Base-by-base conservation (phyloP, 2,888 invertebrate species). In the Bhutanitis thaidina region DNA sequence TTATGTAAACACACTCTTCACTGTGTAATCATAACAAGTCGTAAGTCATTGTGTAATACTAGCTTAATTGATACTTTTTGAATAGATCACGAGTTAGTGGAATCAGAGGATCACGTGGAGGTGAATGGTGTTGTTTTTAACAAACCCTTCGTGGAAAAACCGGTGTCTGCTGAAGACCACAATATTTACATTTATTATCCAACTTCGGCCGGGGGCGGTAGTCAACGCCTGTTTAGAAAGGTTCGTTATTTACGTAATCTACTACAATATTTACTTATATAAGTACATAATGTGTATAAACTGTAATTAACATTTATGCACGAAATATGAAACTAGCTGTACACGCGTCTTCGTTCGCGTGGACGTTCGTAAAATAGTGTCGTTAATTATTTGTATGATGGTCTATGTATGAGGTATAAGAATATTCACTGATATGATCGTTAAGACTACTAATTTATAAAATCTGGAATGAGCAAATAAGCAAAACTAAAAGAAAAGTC, bases 181-280 rank as follows among this genome's bases (percentile, higher is more conserved):
- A 99, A 99, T 80, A 98, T 99, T 75, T 98, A 98, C 78, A 99
- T 99, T 67, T 99, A 99, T 82, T 99, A 99, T 87, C 99, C 99
- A 0, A 97, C 98, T 10, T 97, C 97, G 1, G 99, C 99, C 1
- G 99, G 97, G 20, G 99, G 99, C 4, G 99, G 99, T 12, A 97
- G 97, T 74, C 99, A 99, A 77, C 91, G 98, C 60, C 91, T 99
- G 34, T 99, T 99, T 87, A 93, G 99, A 80, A 99, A 99, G 93
- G 97, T 97, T 84, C 57, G 29, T 25, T 43, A n/a, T 30, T 30
- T 30, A 10, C 9, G 29, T 29, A 8, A 9, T 29, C 8, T 29
- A 9, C 1, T 7, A 4, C 7, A 29, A 29, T 29, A 29, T 2
- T 9, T 29, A 3, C 9, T 9, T 9, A n/a, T n/a, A n/a, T n/a